phyloP scores from a whole-genome alignment of 2,888 invertebrate species.

The Cheiracanthium punctorium region DNA sequence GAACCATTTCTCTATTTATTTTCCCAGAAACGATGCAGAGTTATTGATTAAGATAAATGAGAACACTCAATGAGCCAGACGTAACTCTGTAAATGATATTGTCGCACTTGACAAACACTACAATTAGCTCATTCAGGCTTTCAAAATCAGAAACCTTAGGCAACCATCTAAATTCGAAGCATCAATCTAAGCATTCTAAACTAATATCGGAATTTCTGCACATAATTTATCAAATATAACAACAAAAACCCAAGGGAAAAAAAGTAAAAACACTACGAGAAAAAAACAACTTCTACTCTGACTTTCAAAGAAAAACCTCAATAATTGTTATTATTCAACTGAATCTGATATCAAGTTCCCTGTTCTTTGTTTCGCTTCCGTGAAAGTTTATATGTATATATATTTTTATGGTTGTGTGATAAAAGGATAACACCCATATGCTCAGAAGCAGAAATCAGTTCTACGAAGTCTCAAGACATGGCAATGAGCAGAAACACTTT shows the following conservation, averaged over 20 bases:
- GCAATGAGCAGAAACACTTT: conserved; percentile 39
- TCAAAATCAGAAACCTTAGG: neutral
- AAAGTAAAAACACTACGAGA: neutral
- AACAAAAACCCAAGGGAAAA: neutral
- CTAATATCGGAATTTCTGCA: neutral
- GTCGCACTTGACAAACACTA: neutral
- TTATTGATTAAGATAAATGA: neutral
- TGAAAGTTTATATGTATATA: conserved; percentile 46
- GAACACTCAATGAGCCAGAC: neutral
- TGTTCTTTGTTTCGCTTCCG: conserved; percentile 27
- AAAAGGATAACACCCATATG: conserved; percentile 59
- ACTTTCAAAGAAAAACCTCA: conserved; percentile 37
- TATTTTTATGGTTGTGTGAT: conserved; percentile 30
- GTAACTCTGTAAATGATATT: neutral
- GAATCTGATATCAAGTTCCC: conserved; percentile 13
- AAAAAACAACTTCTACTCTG: neutral
- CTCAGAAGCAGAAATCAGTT: conserved; percentile 35
- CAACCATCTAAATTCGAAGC: neutral
- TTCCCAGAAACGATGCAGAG: too few relatives aligned
- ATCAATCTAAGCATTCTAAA: neutral
- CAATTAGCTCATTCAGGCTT: neutral
- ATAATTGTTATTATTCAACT: conserved; percentile 51
- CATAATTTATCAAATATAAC: neutral
- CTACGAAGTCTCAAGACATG: conserved; percentile 14
- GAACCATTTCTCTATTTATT: too few relatives aligned